Conservation (phyloP, 2,113 vertebrate genomes). For the Cacatua alba region DNA sequence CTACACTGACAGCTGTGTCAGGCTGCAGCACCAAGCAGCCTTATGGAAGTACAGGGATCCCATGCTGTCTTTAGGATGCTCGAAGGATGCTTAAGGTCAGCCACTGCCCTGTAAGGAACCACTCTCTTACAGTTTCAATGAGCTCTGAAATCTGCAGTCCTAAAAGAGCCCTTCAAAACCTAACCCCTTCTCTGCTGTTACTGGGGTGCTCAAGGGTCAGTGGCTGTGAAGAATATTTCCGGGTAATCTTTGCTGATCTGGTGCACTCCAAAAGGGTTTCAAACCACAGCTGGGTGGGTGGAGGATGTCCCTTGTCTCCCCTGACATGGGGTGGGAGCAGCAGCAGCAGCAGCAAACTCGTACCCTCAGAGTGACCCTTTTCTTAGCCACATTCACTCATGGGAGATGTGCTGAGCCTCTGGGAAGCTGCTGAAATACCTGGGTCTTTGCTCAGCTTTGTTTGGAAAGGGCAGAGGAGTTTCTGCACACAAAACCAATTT, state of each 20-base stretch:
- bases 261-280: neutral
- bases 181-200: neutral
- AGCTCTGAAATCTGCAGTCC: neutral
- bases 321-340: neutral
- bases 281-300: neutral
- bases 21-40: neutral
- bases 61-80: neutral
- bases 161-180: neutral
- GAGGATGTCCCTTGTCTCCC: neutral
- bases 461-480: neutral
- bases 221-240: neutral
- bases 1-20: neutral
- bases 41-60: neutral
- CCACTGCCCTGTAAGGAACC: neutral
- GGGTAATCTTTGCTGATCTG: neutral
- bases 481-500: accelerated
- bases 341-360: neutral
- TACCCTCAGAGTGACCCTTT: neutral
- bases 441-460: accelerated
- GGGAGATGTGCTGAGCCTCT: neutral
- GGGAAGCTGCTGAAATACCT: neutral
- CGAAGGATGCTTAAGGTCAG: neutral
- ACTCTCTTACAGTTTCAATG: neutral
- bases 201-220: neutral
- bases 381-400: neutral